These are phyloP conservation scores for Charadrius vociferus DNA, from an alignment of 2,113 vertebrate genomes.

Conservation along the genomic window DNA sequence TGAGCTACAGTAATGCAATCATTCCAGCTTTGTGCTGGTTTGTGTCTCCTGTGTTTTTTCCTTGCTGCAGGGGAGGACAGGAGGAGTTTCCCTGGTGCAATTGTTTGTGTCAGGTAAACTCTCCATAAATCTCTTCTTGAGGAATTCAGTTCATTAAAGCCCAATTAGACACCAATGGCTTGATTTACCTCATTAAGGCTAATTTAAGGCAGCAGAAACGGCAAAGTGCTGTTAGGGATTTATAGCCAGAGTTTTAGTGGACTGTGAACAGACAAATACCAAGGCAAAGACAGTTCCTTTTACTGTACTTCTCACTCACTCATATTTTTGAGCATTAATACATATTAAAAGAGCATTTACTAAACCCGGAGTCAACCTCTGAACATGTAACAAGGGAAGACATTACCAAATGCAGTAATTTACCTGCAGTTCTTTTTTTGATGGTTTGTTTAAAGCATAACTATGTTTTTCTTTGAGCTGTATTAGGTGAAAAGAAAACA, in stretches of 20 bases:
- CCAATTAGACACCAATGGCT: constrained; percentile 10
- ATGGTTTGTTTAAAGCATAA: not conserved
- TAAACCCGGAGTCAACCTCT: not conserved
- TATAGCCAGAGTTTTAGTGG: not conserved
- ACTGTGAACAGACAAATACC: not conserved
- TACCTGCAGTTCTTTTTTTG: not conserved
- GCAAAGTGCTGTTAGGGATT: constrained; percentile 8
- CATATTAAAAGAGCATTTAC: not conserved
- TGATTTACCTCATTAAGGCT: constrained; percentile 39
- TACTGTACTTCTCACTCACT: not conserved
- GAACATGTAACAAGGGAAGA: not conserved
- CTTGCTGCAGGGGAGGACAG: not conserved
- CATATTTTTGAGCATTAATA: not conserved
- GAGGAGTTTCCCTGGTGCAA: not conserved
- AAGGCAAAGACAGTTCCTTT: not conserved
- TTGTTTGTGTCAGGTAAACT: not conserved
- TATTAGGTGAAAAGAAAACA: not conserved
- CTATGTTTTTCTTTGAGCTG: not conserved
- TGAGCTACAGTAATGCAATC: accelerated
- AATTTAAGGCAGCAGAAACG: constrained; percentile 27
- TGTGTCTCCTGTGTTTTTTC: not conserved
- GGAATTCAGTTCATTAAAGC: constrained; percentile 62
- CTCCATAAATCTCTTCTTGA: constrained; percentile 27
- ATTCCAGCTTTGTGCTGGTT: constrained; percentile 15
- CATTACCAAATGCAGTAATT: not conserved